Conservation (phyloP, 2,797 vertebrate species). For the Melopsittacus undulatus region DNA sequence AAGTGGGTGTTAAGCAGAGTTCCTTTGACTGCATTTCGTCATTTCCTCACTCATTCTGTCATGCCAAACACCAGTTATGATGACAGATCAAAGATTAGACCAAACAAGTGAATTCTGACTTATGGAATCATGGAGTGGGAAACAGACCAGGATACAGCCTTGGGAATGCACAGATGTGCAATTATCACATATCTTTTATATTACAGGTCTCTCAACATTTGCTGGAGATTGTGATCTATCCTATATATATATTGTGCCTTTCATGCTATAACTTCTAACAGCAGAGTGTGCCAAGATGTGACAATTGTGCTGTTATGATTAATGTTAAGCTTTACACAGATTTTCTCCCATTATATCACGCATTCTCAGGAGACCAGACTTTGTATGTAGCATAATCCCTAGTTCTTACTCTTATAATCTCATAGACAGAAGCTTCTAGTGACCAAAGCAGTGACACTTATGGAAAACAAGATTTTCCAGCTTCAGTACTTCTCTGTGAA, state of each 20-base stretch:
- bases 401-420: background rate
- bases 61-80: background rate
- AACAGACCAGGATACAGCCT: background rate
- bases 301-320: background rate
- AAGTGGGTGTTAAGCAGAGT: background rate
- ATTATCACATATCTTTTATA: background rate
- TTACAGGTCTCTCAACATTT: background rate
- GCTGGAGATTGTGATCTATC: background rate
- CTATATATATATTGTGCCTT: background rate
- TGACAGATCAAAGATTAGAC: background rate
- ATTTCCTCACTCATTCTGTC: background rate
- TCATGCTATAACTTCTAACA: background rate
- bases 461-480: background rate
- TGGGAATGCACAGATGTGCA: background rate
- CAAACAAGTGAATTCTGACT: background rate
- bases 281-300: background rate
- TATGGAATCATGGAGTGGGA: background rate
- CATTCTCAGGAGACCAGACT: background rate
- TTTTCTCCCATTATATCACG: background rate
- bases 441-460: background rate
- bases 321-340: background rate
- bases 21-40: background rate
- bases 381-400: background rate
- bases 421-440: background rate
- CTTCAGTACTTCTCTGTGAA: background rate